These are phyloP conservation scores for Ambastaia sidthimunki DNA, from an alignment of 2,797 vertebrate species.

Conservation along the genomic window DNA sequence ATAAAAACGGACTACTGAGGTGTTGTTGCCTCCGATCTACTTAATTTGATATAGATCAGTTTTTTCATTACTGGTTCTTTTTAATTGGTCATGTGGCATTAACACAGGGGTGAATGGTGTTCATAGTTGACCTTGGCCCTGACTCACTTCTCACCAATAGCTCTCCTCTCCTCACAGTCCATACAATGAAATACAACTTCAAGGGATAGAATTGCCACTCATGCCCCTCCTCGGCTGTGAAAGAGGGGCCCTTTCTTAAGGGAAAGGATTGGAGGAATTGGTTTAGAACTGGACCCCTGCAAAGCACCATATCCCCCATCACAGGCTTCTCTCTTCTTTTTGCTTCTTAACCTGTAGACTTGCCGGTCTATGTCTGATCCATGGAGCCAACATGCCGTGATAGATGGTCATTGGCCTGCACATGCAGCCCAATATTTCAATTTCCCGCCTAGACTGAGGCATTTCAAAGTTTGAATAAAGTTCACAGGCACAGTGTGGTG, in stretches of 20 bases:
- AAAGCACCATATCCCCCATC: conserved; percentile 65
- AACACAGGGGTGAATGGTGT: background rate
- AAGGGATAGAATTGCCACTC: background rate
- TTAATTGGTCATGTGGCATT: background rate
- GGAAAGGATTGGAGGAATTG: conserved; percentile 49
- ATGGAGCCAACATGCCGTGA: conserved; percentile 75
- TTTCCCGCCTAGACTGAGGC: conserved; percentile 87
- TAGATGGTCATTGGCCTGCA: conserved; percentile 81
- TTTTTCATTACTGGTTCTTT: background rate
- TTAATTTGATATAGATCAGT: background rate
- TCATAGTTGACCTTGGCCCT: background rate
- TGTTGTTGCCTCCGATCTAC: too few species aligned
- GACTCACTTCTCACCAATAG: background rate
- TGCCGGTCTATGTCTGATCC: conserved; percentile 71
- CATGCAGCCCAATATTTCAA: conserved; percentile 88
- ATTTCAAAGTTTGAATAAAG: conserved; percentile 90
- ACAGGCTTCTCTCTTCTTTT: conserved; percentile 51
- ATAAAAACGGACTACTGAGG: background rate
- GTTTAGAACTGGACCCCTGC: conserved; percentile 61
- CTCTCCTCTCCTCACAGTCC: background rate
- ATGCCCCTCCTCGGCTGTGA: conserved; percentile 16
- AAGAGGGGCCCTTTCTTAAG: conserved; percentile 33
- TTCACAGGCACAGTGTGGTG: conserved; percentile 93
- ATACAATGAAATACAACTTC: too few species aligned
- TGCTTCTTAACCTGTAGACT: conserved; percentile 73